These are phyloP conservation scores for Patiria pectinifera DNA, from an alignment of 53 echinoderm and acorn worm genomes.

Conservation along the genomic window DNA sequence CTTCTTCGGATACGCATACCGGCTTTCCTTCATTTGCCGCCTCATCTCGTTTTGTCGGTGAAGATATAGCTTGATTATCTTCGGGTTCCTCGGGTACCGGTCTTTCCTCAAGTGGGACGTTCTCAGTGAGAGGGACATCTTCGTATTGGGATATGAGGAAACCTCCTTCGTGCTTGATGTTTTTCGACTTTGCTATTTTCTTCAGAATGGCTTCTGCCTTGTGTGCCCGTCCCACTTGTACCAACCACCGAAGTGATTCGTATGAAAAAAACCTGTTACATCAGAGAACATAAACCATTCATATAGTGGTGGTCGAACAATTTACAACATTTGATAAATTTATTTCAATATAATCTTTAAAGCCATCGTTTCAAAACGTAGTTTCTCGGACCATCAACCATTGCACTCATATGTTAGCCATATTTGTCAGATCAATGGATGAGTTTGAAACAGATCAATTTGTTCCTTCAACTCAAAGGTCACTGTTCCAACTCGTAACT, in stretches of 20 bases:
- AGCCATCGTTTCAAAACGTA: too few relatives aligned
- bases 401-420: too few relatives aligned
- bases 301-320: too few relatives aligned
- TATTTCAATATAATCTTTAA: too few relatives aligned
- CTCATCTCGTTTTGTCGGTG: neutral
- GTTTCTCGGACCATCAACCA: too few relatives aligned
- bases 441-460: too few relatives aligned
- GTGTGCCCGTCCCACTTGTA: slow-evolving; percentile 56
- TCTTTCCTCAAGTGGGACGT: neutral
- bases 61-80: neutral
- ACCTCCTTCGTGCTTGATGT: neutral
- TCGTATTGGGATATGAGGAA: neutral
- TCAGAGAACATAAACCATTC: neutral
- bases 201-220: slow-evolving; percentile 67
- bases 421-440: too few relatives aligned
- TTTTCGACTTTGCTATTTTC: slow-evolving; percentile 48
- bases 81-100: neutral
- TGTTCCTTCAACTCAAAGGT: too few relatives aligned
- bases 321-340: too few relatives aligned
- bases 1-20: neutral
- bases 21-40: neutral
- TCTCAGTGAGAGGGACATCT: neutral
- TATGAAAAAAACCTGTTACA: slow-evolving; percentile 29
- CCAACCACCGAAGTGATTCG: slow-evolving; percentile 81
- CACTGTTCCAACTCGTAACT: too few relatives aligned